phyloP scores from a whole-genome alignment of 2,113 vertebrate genomes.

The Meles meles region DNA sequence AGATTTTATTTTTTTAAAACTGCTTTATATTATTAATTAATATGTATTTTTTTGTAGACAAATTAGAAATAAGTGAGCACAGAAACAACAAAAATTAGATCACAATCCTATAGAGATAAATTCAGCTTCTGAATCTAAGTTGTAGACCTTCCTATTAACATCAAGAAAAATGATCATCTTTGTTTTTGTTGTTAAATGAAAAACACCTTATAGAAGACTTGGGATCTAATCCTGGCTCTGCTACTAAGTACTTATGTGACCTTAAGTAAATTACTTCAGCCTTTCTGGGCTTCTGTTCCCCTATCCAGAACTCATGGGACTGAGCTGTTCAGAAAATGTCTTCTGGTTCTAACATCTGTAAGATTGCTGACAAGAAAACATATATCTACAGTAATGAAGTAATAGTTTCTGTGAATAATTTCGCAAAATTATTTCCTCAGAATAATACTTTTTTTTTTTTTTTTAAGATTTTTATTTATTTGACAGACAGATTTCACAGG shows the following conservation, averaged over 20 bases:
- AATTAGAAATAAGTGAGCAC: not conserved
- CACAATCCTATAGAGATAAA: not conserved
- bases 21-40: not conserved
- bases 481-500: too few relatives aligned
- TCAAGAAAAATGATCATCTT: not conserved
- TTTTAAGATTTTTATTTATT: too few relatives aligned
- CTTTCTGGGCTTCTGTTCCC: not conserved
- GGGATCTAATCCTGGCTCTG: not conserved
- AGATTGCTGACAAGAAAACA: not conserved
- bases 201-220: not conserved
- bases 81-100: constrained; percentile 16
- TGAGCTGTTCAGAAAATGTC: not conserved
- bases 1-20: constrained; percentile 24
- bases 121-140: not conserved
- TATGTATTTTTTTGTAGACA: not conserved
- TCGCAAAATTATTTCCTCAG: not conserved
- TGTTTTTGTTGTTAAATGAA: not conserved
- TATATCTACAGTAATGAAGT: constrained; percentile 20
- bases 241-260: not conserved
- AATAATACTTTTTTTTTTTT: not conserved
- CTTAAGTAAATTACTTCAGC: not conserved
- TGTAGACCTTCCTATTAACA: not conserved
- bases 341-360: constrained; percentile 10
- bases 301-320: not conserved
- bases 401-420: not conserved